phyloP scores from a whole-genome alignment of 1,140 invertebrate genomes.

The Centruroides vittatus region DNA sequence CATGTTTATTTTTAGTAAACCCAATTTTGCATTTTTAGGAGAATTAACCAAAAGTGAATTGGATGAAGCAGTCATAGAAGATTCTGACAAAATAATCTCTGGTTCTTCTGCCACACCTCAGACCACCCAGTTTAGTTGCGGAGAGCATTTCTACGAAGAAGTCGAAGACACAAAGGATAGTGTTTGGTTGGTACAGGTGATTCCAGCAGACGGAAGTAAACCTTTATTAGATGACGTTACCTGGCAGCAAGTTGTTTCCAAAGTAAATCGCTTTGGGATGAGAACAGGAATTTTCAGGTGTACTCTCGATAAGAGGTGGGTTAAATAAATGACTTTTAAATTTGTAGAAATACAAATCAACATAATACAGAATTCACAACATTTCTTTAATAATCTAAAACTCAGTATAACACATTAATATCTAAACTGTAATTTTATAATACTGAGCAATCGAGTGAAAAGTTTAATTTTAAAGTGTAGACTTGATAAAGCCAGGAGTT shows the following conservation, averaged over 20 bases:
- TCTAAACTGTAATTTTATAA: too few species aligned
- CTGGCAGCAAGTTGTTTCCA: constrained; percentile 31
- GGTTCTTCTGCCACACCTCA: constrained; percentile 17
- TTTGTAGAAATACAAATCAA: too few species aligned
- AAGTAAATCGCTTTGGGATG: constrained; percentile 34
- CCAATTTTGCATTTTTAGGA: constrained; percentile 18
- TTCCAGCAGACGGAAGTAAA: constrained; percentile 14
- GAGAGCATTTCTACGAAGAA: constrained; percentile 36
- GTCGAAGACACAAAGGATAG: constrained; percentile 42
- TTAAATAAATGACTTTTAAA: background rate
- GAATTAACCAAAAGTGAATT: constrained; percentile 25
- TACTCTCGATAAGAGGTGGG: constrained; percentile 29
- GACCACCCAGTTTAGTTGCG: constrained; percentile 33
- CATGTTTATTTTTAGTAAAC: too few species aligned
- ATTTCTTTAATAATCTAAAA: too few species aligned
- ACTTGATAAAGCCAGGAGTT: too few species aligned
- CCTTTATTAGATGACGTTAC: constrained; percentile 24
- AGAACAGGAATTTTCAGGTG: constrained; percentile 37
- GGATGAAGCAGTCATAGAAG: constrained; percentile 2
- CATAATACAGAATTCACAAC: too few species aligned
- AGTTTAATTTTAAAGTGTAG: too few species aligned
- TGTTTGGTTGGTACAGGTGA: constrained; percentile 38
- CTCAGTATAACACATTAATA: too few species aligned
- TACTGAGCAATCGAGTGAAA: too few species aligned
- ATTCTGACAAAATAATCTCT: background rate